Base-by-base conservation (phyloP, 2,113 vertebrate species). In the Paedocypris sp. region DNA sequence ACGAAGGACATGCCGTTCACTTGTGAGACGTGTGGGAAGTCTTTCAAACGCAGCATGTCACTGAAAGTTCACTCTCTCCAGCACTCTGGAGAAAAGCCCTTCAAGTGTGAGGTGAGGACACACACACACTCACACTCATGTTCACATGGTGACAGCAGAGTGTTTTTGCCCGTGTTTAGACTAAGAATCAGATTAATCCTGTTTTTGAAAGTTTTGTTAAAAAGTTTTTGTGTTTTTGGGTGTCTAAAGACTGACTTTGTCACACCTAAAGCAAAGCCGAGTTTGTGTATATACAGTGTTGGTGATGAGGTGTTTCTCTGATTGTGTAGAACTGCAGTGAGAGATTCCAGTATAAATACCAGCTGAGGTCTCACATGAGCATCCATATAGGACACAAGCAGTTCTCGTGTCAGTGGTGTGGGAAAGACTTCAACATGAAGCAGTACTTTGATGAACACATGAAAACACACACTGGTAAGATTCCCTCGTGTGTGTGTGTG, bases 1-100 rank as follows among this genome's bases (percentile, higher is more conserved):
- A 96, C 93, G n/a, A 95, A 97, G 90, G 94, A 97, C 82, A 97
- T 97, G 94, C 94, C 94, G 0, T 97, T 96, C 80, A 97, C 94
- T 54, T 97, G 94, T 0, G 94, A 97, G 85, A 97, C 94, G 6
- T 97, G 93, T 0, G 94, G 94, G 57, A 97, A 97, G 79, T 97
- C 94, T 4, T 97, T 97, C 84, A 97, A 97, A 67, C 90, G 94
- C 66, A 97, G 94, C 79, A 97, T 97, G 94, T 97, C 94, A 31
- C 88, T 97, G 69, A 97, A 97, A 80, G 94, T 97, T 41, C 94
- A 97, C 69, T 94, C 92, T 0, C 87, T 97, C 59, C 93, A 97
- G 81, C 94, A 97, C 80, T 97, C 94, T 0, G 94, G 94, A 60
- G 93, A 96, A 75, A 95, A 97, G 73, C 94, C 94, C 28, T 97